Conservation (phyloP, 2,888 invertebrate species). For the Osmoderma eremita region DNA sequence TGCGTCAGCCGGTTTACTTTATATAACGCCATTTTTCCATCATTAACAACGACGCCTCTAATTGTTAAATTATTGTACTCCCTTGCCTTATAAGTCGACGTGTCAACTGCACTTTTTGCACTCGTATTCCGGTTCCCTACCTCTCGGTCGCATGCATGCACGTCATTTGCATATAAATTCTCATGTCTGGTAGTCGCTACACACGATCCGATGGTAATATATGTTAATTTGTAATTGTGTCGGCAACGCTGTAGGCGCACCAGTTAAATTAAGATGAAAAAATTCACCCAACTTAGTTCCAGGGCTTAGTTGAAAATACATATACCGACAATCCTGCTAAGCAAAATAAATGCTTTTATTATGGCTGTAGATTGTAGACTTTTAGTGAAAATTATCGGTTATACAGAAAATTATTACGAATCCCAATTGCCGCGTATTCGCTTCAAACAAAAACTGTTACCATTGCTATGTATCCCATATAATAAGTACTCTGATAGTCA, state of each 20-base stretch:
- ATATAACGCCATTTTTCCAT: slow-evolving; percentile 29
- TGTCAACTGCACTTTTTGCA: slow-evolving; percentile 19
- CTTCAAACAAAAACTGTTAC: no score
- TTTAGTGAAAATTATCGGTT: no score
- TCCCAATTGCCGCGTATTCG: no score
- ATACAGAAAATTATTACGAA: no score
- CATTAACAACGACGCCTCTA: slow-evolving; percentile 27
- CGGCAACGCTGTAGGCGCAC: slow-evolving; percentile 21
- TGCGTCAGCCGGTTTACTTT: slow-evolving; percentile 22
- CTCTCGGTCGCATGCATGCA: slow-evolving; percentile 9
- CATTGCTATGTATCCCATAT: no score
- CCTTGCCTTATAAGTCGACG: slow-evolving; percentile 19
- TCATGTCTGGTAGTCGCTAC: slow-evolving; percentile 31
- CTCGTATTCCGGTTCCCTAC: not conserved
- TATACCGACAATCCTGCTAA: not conserved
- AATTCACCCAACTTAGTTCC: slow-evolving; percentile 6
- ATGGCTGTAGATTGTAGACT: not conserved
- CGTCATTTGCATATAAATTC: slow-evolving; percentile 35
- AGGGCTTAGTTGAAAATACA: not conserved
- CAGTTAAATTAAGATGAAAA: slow-evolving; percentile 20
- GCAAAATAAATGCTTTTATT: not conserved
- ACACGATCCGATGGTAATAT: slow-evolving; percentile 33
- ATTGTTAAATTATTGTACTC: slow-evolving; percentile 33
- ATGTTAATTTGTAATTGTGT: slow-evolving; percentile 40
- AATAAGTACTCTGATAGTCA: no score